phyloP scores from a whole-genome alignment of 2,797 vertebrate species.

The Catostomus latipinnis region DNA sequence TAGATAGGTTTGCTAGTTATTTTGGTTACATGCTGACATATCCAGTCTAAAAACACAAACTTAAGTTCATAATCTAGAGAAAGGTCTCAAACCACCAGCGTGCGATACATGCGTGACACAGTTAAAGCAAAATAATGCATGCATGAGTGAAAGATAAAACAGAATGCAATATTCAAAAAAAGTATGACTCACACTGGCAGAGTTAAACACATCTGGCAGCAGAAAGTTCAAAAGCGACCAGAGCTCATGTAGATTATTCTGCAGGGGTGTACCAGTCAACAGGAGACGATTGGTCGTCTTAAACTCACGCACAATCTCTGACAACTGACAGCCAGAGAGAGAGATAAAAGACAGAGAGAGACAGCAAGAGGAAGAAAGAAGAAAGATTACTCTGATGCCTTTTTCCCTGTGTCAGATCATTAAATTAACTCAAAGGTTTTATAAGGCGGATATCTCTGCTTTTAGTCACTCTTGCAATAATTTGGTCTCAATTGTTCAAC shows the following conservation, averaged over 20 bases:
- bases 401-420: slow-evolving; percentile 29
- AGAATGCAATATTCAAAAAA: slow-evolving; percentile 21
- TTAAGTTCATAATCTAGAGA: slow-evolving; percentile 2
- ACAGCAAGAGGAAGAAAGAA: slow-evolving; percentile 13
- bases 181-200: slow-evolving; percentile 82
- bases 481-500: slow-evolving; percentile 2
- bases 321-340: slow-evolving; percentile 75
- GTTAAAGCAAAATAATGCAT: not conserved
- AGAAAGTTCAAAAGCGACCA: slow-evolving; percentile 91
- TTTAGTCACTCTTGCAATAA: slow-evolving; percentile 28
- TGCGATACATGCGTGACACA: not conserved
- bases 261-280: slow-evolving; percentile 87
- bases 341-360: slow-evolving; percentile 6
- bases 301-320: slow-evolving; percentile 89
- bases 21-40: not conserved
- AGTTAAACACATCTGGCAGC: slow-evolving; percentile 89
- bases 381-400: slow-evolving; percentile 10
- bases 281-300: slow-evolving; percentile 89
- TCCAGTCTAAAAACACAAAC: not conserved
- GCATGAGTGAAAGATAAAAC: slow-evolving; percentile 24
- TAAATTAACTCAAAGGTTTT: slow-evolving; percentile 30
- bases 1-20: no score
- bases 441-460: slow-evolving; percentile 8
- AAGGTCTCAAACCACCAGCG: not conserved
- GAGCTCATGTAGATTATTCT: slow-evolving; percentile 89